These are phyloP conservation scores for Holacanthus passer DNA, from an alignment of 2,113 vertebrate genomes.

Conservation along the genomic window DNA sequence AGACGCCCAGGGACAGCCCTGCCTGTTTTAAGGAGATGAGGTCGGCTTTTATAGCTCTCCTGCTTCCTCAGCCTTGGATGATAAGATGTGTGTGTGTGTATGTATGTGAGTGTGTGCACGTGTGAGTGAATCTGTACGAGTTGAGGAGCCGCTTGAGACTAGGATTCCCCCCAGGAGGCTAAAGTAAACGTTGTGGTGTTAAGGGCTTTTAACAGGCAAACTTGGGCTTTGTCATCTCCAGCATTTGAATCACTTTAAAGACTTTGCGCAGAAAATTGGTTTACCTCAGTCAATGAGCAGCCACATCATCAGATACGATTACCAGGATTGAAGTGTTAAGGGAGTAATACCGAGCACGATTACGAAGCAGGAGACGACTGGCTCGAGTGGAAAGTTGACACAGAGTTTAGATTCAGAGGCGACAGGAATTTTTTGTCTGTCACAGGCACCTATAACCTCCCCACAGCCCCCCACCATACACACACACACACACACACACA, in stretches of 20 bases:
- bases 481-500: slow-evolving; percentile 23
- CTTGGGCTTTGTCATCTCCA: slow-evolving; percentile 67
- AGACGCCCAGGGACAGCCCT: slow-evolving; percentile 75
- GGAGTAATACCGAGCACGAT: slow-evolving; percentile 21
- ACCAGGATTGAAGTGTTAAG: slow-evolving; percentile 51
- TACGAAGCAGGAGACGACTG: slow-evolving; percentile 37
- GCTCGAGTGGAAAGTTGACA: slow-evolving; percentile 35
- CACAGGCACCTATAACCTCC: slow-evolving; percentile 48
- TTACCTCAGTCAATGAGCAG: slow-evolving; percentile 60
- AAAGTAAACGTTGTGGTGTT: slow-evolving; percentile 76
- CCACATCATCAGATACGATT: slow-evolving; percentile 62
- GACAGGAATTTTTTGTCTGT: slow-evolving; percentile 52
- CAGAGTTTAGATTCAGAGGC: slow-evolving; percentile 51
- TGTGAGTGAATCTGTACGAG: slow-evolving; percentile 25
- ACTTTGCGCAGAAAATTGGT: slow-evolving; percentile 59
- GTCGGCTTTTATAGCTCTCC: slow-evolving; percentile 72
- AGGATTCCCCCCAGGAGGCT: slow-evolving; percentile 72
- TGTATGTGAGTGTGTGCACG: background rate
- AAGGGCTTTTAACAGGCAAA: slow-evolving; percentile 72
- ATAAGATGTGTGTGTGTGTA: slow-evolving; percentile 32
- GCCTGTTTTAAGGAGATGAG: slow-evolving; percentile 81
- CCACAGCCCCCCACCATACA: background rate
- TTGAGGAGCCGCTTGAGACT: slow-evolving; percentile 58
- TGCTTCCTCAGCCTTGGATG: slow-evolving; percentile 62
- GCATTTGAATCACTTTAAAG: slow-evolving; percentile 66